Evolutionary conservation across 1,140 invertebrate species (phyloP).

Genomic region (Triops longicaudatus): DNA sequence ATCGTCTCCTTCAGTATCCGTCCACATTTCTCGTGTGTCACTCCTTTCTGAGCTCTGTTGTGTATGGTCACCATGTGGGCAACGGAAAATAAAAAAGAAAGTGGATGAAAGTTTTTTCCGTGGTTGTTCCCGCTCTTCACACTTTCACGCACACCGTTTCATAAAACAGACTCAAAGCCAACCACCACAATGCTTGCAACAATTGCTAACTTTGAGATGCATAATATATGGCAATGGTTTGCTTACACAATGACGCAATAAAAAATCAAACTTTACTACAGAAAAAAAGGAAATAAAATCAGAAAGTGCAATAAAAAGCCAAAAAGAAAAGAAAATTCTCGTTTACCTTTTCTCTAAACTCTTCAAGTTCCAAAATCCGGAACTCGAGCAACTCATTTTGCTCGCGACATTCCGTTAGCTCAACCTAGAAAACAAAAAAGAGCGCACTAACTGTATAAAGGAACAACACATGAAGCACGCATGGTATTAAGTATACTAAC

Average conservation of each 20-base stretch:
- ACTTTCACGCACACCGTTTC: constrained; percentile 11
- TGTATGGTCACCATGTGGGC: neutral
- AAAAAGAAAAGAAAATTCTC: neutral
- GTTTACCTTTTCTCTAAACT: constrained; percentile 35
- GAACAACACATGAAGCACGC: too few relatives aligned
- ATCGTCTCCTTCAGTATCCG: constrained; percentile 34
- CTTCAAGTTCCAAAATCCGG: constrained; percentile 49
- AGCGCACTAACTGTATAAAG: neutral
- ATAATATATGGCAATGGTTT: neutral
- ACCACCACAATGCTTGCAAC: neutral
- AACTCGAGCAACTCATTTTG: constrained; percentile 52
- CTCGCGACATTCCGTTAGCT: constrained; percentile 48
- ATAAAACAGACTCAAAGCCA: neutral
- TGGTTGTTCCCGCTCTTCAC: neutral
- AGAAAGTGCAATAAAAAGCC: too few relatives aligned
- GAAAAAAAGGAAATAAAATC: too few relatives aligned
- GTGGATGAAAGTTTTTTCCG: neutral
- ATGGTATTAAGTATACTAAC: too few relatives aligned
- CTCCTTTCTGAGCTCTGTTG: neutral
- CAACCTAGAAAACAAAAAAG: constrained; percentile 34
- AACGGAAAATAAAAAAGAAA: neutral
- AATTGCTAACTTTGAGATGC: neutral
- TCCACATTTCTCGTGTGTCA: constrained; percentile 29
- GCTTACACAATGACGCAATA: neutral
- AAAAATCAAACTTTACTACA: neutral